A percentile compares a stretch with the other conserved stretches of the same genome.
These are phyloP conservation scores for Dipodomys stephensi DNA, from an alignment of 2,113 vertebrate genomes.

Conservation along the genomic window DNA sequence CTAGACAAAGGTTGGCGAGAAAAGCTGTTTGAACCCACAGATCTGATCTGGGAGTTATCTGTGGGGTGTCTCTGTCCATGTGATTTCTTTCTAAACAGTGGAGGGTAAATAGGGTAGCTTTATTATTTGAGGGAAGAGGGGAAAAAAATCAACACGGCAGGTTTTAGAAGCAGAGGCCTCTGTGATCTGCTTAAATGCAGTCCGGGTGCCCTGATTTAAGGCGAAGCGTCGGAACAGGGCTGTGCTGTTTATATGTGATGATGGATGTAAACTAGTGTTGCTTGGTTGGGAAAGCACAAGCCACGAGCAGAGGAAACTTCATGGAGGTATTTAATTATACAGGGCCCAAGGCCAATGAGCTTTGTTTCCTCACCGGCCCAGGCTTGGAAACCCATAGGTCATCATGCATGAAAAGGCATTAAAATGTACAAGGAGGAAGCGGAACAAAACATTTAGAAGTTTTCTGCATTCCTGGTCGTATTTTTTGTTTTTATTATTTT, in stretches of 20 bases:
- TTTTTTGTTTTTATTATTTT: background rate
- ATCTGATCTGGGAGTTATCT: background rate
- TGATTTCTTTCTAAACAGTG: slow-evolving; percentile 50
- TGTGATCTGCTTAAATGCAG: background rate
- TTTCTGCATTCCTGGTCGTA: slow-evolving; percentile 1
- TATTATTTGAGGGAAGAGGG: slow-evolving; percentile 29
- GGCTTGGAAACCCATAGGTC: slow-evolving; percentile 40
- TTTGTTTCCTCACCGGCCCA: background rate
- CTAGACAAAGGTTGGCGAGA: background rate
- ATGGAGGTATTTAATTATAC: slow-evolving; percentile 57
- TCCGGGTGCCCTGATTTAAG: slow-evolving; percentile 29
- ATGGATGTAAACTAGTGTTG: slow-evolving; percentile 54
- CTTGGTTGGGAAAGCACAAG: slow-evolving; percentile 40
- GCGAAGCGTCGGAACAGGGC: background rate
- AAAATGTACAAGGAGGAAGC: background rate
- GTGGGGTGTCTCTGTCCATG: background rate
- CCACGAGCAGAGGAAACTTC: slow-evolving; percentile 46
- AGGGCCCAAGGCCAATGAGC: background rate
- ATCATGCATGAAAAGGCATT: slow-evolving; percentile 33
- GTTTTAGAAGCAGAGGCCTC: slow-evolving; percentile 39
- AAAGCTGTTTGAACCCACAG: background rate
- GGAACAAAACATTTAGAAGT: background rate
- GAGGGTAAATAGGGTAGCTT: slow-evolving; percentile 41
- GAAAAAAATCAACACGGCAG: slow-evolving; percentile 53
- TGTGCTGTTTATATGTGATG: slow-evolving; percentile 34